Conservation (phyloP, 2,797 vertebrate species). For the Echeneis naucrates region DNA sequence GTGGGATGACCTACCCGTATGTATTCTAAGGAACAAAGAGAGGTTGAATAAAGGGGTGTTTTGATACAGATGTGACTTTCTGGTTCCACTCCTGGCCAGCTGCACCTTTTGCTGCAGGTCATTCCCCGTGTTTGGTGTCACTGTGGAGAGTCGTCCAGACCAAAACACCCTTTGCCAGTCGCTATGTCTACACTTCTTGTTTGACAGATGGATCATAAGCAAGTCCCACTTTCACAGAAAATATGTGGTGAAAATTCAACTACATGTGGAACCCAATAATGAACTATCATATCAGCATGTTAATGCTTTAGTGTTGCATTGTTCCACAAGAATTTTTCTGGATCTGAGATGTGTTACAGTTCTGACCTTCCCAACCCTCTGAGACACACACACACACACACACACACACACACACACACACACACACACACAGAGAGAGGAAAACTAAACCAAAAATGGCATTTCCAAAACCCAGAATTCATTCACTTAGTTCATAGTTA, state of each 20-base stretch:
- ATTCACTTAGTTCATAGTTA: not conserved
- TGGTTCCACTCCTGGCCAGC: no score
- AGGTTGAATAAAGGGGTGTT: not conserved
- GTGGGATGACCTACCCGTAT: slow-evolving; percentile 97
- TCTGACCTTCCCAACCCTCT: no score
- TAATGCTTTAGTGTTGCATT: not conserved
- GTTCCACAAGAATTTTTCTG: not conserved
- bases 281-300: not conserved
- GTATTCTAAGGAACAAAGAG: slow-evolving; percentile 36
- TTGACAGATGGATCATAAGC: slow-evolving; percentile 10
- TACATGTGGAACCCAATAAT: no score
- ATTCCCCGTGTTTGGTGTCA: no score
- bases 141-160: no score
- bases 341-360: no score
- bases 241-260: not conserved
- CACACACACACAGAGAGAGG: no score
- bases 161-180: no score
- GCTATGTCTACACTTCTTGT: slow-evolving; percentile 6
- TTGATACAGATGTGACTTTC: no score
- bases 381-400: no score
- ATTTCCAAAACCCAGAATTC: not conserved
- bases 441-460: not conserved
- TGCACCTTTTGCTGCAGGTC: no score
- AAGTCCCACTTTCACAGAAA: not conserved
- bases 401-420: no score